Evolutionary conservation across 2,888 invertebrate genomes (phyloP), one percentile per base, ranked within the genome.

Genomic region (Cotesia congregata): DNA sequence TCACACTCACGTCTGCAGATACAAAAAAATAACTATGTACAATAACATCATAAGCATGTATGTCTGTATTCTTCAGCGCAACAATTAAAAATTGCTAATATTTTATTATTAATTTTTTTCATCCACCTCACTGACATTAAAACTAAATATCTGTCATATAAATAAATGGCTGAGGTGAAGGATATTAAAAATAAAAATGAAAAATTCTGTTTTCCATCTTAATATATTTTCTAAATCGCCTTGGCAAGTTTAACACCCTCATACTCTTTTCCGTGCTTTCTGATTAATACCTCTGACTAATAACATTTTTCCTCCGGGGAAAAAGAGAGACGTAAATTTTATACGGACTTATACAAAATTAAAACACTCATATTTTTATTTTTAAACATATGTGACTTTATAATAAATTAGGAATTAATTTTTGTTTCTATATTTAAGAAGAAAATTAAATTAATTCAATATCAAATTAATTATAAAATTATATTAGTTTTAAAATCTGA

Each of bases 221-320:
- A 50, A 6, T 50, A 50, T 50, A 50, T 50, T 9, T 50, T 50
- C 50, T 50, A 50, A 12, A 50, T 50, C 7, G 12, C 50, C 4
- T 50, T 9, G 6, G 50, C 50, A 6, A 50, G 50, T 50, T 50
- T 7, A 50, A 50, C 12, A 50, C 50, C 50, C 50, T 50, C 50
- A 7, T 7, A 50, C 12, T 50, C 12, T 12, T 75, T 73, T 65
- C 70, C 81, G 80, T 83, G 84, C 30, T 50, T 12, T 50, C 85
- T 86, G 85, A 86, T 88, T 88, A 88, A 88, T 88, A 88, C 87
- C 87, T 83, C 85, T 83, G 86, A 50, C 88, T 88, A 88, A 88
- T 88, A 88, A 88, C 88, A 86, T 87, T 87, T 87, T 87, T 83
- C 86, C 88, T 84, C 88, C 78, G 74, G 83, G 82, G 85, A 83